These are phyloP conservation scores for Autographa gamma DNA, from an alignment of 2,888 invertebrate species.

Conservation along the genomic window DNA sequence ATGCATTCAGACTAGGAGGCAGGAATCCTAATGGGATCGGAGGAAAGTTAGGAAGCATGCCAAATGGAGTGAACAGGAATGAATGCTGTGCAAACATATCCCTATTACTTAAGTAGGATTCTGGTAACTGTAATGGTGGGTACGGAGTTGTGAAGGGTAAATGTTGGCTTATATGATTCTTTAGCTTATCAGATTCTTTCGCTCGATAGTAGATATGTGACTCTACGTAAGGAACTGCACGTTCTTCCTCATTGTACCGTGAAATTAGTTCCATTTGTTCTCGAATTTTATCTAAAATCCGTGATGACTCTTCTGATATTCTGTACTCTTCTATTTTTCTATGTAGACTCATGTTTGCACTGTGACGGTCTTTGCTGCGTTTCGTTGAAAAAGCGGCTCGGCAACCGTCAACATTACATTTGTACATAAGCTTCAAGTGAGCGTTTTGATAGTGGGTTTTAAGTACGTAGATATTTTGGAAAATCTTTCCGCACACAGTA, in stretches of 20 bases:
- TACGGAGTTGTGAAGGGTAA: constrained; percentile 77
- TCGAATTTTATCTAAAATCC: constrained; percentile 88
- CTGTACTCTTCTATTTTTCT: constrained; percentile 92
- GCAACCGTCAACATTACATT: constrained; percentile 98
- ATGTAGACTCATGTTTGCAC: constrained; percentile 96
- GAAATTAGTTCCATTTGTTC: constrained; percentile 94
- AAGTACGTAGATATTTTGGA: constrained; percentile 97
- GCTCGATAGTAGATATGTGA: constrained; percentile 83
- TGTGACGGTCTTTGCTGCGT: constrained; percentile 96
- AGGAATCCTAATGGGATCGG: constrained; percentile 83
- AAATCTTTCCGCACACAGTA: constrained; percentile 97
- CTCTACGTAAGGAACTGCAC: constrained; percentile 89
- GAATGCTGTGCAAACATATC: constrained; percentile 84
- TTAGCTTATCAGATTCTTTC: constrained; percentile 79
- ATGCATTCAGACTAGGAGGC: constrained; percentile 82
- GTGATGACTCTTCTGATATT: constrained; percentile 82
- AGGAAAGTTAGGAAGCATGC: constrained; percentile 85
- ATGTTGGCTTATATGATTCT: constrained; percentile 71
- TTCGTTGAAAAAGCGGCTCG: constrained; percentile 98
- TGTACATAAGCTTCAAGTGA: constrained; percentile 98
- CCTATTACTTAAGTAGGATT: constrained; percentile 79
- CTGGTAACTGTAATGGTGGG: constrained; percentile 78
- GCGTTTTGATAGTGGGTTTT: constrained; percentile 98
- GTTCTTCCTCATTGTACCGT: constrained; percentile 92
- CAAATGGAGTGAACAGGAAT: constrained; percentile 84